Evolutionary conservation across 2,888 invertebrate species (phyloP).

Genomic region (Metallyticus violacea): DNA sequence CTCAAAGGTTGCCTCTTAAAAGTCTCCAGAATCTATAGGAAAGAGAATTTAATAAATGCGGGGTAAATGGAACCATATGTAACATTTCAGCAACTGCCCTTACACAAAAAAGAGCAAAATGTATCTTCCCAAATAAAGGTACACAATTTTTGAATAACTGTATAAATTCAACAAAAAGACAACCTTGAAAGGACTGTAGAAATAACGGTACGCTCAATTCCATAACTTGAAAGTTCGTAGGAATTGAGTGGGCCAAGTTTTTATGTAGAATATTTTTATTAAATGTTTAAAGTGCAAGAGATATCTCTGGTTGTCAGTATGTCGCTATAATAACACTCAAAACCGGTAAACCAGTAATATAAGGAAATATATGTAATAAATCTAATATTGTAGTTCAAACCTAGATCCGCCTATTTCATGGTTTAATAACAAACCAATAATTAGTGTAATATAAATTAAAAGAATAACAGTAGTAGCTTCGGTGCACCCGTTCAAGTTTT

Average conservation of each 20-base stretch:
- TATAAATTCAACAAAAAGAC: too few species aligned
- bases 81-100: too few species aligned
- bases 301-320: background rate
- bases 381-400: background rate
- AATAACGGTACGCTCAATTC: background rate
- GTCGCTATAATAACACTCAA: background rate
- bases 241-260: background rate
- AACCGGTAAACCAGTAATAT: background rate
- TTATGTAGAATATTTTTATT: background rate
- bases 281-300: background rate
- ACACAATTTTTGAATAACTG: too few species aligned
- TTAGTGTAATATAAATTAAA: background rate
- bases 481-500: background rate
- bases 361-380: background rate
- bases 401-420: background rate
- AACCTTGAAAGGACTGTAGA: background rate
- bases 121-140: too few species aligned
- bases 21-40: too few species aligned
- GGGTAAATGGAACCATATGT: too few species aligned
- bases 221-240: background rate
- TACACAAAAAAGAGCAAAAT: background rate
- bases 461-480: background rate
- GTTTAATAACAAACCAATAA: background rate
- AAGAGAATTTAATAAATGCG: too few species aligned
- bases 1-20: too few species aligned